Evolutionary conservation across 2,113 vertebrate species (phyloP), one percentile per base, ranked within the genome.

Genomic region (Callopanchax toddi): DNA sequence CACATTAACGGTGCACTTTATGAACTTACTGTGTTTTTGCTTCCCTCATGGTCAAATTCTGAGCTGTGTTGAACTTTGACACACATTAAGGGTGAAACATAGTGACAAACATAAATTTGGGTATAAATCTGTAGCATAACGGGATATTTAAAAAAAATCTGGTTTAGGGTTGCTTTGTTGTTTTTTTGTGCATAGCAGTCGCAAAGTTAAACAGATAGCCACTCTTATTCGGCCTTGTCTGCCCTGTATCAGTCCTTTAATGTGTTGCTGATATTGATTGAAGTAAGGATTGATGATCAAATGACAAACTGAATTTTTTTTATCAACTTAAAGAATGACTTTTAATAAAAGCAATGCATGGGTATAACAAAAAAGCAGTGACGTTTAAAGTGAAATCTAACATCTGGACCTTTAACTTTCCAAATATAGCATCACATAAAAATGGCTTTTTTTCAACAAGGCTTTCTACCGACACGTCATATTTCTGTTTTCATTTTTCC

Each of bases 381-480:
- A 58, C 61, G 70, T 73, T 87, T 67, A 74, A 37, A 45, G 56
- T 71, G 52, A 81, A 75, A 80, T 70, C 23, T 44, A 76, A 73
- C 74, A 39, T n/a, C n/a, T n/a, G n/a, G n/a, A n/a, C n/a, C n/a
- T n/a, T n/a, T n/a, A n/a, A n/a, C n/a, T n/a, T n/a, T n/a, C n/a
- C n/a, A n/a, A n/a, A n/a, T n/a, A n/a, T n/a, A n/a, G n/a, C n/a
- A n/a, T n/a, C n/a, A n/a, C n/a, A n/a, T n/a, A n/a, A n/a, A n/a
- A n/a, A n/a, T n/a, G n/a, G n/a, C n/a, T n/a, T 32, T 32, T 32
- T 32, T 32, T 8, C 8, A 32, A 32, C 29, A 32, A 32, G 8
- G 29, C 29, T 32, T 8, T n/a, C n/a, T n/a, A n/a, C n/a, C n/a
- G n/a, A n/a, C n/a, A n/a, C n/a, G n/a, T 44, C 42, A 44, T 44